Base-by-base conservation (phyloP, 2,113 vertebrate species). In the Phyllopteryx taeniolatus region DNA sequence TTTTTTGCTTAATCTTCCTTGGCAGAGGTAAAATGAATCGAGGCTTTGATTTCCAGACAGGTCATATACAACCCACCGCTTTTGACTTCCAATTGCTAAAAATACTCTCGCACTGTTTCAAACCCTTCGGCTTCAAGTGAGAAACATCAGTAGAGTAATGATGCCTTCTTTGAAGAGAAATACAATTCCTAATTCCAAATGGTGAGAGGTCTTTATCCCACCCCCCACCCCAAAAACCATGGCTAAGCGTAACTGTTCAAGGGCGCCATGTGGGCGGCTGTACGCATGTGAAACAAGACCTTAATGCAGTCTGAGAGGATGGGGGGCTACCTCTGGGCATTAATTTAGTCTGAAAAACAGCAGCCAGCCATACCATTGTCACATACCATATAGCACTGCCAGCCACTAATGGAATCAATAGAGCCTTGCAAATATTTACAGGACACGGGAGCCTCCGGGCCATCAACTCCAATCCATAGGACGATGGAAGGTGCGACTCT, bases 341-440 rank as follows among this genome's bases (percentile, higher is more conserved):
- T 71, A 59, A 69, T 77, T 79, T 81, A 79, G 60, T 77, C 81
- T 73, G 72, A 78, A 77, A 77, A 81, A 80, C 79, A 76, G 83
- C 80, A 81, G 64, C 75, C 85, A 84, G 78, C 85, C 82, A 82
- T 81, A 78, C 67, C 49, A 77, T 74, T 83, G 86, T 81, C 83
- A 86, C 82, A 85, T 71, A 88, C 82, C 80, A 89, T 14, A 20
- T 54, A 68, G 47, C 33, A 39, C 39, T 8, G 83, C 69, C 79
- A 79, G 78, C 74, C 79, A 49, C 78, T 89, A 91, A 91, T 88
- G 85, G 78, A 88, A 92, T 92, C 90, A 82, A 91, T 91, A 84
- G 81, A 79, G 75, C 69, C 84, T 88, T 78, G 77, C 83, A 92
- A 91, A 91, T 90, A 91, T 91, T 92, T 91, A 89, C 88, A 88